These are phyloP conservation scores for Apamea crenata DNA, from an alignment of 2,888 invertebrate species.

Conservation along the genomic window DNA sequence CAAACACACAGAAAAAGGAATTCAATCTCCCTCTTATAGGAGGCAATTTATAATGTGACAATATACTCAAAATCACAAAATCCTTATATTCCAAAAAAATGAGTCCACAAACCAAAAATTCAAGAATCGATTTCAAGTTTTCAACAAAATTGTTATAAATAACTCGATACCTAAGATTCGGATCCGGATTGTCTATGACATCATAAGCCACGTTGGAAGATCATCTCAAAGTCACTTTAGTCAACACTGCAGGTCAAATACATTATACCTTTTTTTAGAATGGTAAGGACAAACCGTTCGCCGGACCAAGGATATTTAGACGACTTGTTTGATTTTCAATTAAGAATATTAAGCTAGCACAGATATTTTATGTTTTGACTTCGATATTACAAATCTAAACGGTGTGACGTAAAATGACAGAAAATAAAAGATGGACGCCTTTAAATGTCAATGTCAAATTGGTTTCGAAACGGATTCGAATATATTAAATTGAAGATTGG, in stretches of 20 bases:
- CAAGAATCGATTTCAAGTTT: background rate
- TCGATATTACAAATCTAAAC: slow-evolving; percentile 24
- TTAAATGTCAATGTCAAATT: slow-evolving; percentile 49
- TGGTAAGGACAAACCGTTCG: slow-evolving; percentile 52
- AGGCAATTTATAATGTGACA: background rate
- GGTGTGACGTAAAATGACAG: slow-evolving; percentile 13
- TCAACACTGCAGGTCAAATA: slow-evolving; percentile 55
- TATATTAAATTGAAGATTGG: background rate
- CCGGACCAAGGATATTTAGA: slow-evolving; percentile 49
- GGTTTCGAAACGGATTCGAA: slow-evolving; percentile 9
- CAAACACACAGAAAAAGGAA: background rate
- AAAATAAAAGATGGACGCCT: slow-evolving; percentile 42
- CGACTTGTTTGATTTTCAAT: slow-evolving; percentile 52
- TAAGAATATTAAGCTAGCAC: slow-evolving; percentile 19
- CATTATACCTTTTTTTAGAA: slow-evolving; percentile 60
- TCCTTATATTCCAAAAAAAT: background rate
- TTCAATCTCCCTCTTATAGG: background rate
- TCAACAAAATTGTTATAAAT: slow-evolving; percentile 32
- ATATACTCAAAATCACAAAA: background rate
- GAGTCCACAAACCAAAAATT: background rate
- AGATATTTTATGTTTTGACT: background rate
- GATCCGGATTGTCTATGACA: slow-evolving; percentile 62
- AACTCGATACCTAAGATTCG: slow-evolving; percentile 33
- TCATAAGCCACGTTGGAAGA: slow-evolving; percentile 54
- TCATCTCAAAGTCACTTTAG: slow-evolving; percentile 59